Base-by-base conservation (phyloP, 2,888 invertebrate species). In the Blastobasis adustella region DNA sequence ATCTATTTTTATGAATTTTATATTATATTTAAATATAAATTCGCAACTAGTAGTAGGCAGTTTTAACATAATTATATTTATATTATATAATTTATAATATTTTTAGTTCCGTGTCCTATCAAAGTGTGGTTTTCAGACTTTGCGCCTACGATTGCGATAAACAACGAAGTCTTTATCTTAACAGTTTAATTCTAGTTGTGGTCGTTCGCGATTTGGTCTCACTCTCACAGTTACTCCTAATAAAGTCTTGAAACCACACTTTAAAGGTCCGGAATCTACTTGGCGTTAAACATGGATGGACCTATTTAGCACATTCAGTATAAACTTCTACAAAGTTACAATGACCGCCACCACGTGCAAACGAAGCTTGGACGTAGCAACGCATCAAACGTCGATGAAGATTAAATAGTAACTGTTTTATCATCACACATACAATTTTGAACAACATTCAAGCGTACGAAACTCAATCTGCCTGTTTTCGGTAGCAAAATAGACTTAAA, bases 1-100 rank as follows among this genome's bases (percentile, higher is more conserved):
- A 86, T 76, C 86, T 87, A 87, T 84, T 85, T 82, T 82, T 84
- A 82, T 84, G 83, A 80, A 42, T 42, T 23, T 9, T n/a, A 69
- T 73, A 81, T 82, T 76, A 82, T 82, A 82, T 85, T 84, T 85
- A 83, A 78, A 80, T 87, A 86, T 87, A 88, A 88, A 88, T 88
- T 88, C 87, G 84, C 87, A 66, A 75, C 86, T 87, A 88, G 79
- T 81, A 76, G 76, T 84, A 87, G 87, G 87, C 87, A 87, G 86
- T 86, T 82, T 85, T 82, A 84, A 88, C 77, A 84, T 75, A 87
- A 84, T 81, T 74, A 72, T 72, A 65, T 81, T 80, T 79, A 76
- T 60, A 63, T 62, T 61, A 67, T 62, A 67, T 73, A 77, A 73
- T 78, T 71, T 72, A 71, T 66, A 66, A 74, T 69, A 51, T 77